A percentile compares a stretch with the other conserved stretches of the same genome.
These are phyloP conservation scores for Plagiodera versicolora DNA, from an alignment of 2,888 invertebrate genomes.

Conservation along the genomic window DNA sequence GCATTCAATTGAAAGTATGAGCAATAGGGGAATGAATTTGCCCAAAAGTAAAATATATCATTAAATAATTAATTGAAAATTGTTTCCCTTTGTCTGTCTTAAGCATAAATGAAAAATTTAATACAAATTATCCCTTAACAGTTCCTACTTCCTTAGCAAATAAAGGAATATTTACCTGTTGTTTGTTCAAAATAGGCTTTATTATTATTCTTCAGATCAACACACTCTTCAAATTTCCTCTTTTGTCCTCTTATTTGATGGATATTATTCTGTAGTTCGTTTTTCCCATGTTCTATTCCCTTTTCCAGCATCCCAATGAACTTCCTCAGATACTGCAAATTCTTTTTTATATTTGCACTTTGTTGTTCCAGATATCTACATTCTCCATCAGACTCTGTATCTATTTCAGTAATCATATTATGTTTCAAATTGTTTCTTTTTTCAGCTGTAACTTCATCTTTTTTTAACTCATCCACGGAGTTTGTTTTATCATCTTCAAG, in stretches of 20 bases:
- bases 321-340: constrained; percentile 27
- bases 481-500: neutral
- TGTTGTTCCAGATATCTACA: constrained; percentile 31
- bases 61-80: no score
- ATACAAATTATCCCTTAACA: no score
- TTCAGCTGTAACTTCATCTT: neutral
- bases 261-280: constrained; percentile 23
- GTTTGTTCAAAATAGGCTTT: constrained; percentile 21
- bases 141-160: no score
- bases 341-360: constrained; percentile 19
- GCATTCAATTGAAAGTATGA: neutral
- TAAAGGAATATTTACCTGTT: no score
- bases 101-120: no score
- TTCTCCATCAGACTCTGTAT: constrained; percentile 11
- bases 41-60: no score
- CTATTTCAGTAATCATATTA: neutral
- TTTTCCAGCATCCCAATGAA: constrained; percentile 30
- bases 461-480: neutral
- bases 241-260: constrained; percentile 20
- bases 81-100: no score
- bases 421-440: neutral
- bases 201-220: constrained; percentile 31
- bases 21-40: no score
- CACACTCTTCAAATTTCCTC: constrained; percentile 25
- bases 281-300: constrained; percentile 21